Evolutionary conservation across 2,888 invertebrate species (phyloP), one percentile per base, ranked within the genome.

Genomic region (Drosophila ochracea): DNA sequence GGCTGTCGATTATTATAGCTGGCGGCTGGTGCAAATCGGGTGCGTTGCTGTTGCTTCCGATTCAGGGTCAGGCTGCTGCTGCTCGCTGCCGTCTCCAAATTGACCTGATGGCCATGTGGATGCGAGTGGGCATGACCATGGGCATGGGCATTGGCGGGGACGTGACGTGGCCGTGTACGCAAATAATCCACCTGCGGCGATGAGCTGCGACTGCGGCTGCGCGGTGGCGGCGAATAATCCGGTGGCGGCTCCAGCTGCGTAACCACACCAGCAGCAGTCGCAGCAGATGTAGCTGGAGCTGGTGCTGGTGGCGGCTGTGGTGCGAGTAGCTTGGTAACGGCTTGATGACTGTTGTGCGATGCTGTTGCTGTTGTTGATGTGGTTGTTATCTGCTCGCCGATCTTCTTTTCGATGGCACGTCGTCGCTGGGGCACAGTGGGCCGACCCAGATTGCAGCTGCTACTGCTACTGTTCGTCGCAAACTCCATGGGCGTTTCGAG

Each of bases 361-460:
- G 21, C 9, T 43, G 37, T 19, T 33, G 21, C 11, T 21, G 31
- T 25, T 43, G 39, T 49, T 30, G 41, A 21, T 35, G 52, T 43
- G 35, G 13, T 31, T 37, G 53, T 16, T 54, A 21, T 80, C 62
- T 90, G 91, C 65, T 92, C 92, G 25, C 95, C 93, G 83, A 95
- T 94, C 83, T 95, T 95, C 72, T 94, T 93, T 67, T 94, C 94
- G 59, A 94, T 92, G 75, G 94, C 94, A 73, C 95, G 95, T 91
- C 95, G 95, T 73, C 96, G 94, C 90, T 96, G 96, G 5, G 96
- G 96, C 10, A 96, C 96, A 3, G 95, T 95, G 25, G 95, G 95
- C 1, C 95, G 95, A 31, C 87, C 82, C 41, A 90, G 59, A 10
- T 82, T 89, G 54, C 76, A 82, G 47, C 52, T 75, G 39, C 71